Conservation (phyloP, 2,797 vertebrate genomes). For the Coendou prehensilis region DNA sequence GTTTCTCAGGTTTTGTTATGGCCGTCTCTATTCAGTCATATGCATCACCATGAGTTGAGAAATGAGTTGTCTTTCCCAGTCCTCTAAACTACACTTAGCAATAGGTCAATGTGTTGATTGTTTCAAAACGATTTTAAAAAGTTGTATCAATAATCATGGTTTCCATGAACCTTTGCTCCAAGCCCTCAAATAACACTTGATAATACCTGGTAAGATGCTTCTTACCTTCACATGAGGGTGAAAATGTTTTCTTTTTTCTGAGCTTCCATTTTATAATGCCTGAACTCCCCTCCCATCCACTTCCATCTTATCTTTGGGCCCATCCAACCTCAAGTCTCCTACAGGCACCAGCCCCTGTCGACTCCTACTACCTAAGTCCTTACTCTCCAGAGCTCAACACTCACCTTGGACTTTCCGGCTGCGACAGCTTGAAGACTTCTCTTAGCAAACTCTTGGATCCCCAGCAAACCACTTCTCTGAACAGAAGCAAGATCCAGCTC, state of each 20-base stretch:
- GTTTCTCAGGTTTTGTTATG: background rate
- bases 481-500: background rate
- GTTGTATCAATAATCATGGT: background rate
- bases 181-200: conserved; percentile 51
- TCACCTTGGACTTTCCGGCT: background rate
- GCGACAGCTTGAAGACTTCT: background rate
- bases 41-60: conserved; percentile 14
- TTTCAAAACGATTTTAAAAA: conserved; percentile 45
- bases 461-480: background rate
- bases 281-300: background rate
- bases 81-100: conserved; percentile 54
- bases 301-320: background rate
- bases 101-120: background rate
- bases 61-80: background rate
- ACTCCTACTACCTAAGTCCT: background rate
- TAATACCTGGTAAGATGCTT: background rate
- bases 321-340: background rate
- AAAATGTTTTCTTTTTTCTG: background rate
- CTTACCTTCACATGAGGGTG: conserved; percentile 50
- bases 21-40: background rate
- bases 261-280: background rate
- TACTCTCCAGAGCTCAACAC: background rate
- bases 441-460: background rate
- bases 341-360: background rate
- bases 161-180: conserved; percentile 36